Conservation (phyloP, 2,888 invertebrate species). For the Elgonia sp. region DNA sequence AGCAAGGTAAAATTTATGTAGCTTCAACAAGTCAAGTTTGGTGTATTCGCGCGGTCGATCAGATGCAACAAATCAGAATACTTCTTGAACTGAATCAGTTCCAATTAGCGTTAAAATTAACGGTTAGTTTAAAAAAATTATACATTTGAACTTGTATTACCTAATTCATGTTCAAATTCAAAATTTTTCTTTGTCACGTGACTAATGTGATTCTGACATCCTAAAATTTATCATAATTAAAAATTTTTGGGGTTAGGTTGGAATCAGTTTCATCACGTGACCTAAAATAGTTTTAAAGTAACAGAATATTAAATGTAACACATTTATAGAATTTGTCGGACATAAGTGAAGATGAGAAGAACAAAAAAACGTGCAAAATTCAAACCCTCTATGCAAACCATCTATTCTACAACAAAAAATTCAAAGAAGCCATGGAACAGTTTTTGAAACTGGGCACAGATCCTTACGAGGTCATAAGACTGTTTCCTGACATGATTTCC, state of each 20-base stretch:
- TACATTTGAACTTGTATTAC: no score
- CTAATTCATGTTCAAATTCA: no score
- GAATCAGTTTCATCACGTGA: no score
- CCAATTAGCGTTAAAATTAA: constrained; percentile 93
- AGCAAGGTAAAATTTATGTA: constrained; percentile 94
- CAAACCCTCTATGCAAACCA: constrained; percentile 96
- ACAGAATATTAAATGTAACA: background rate
- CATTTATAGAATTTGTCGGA: constrained; percentile 92
- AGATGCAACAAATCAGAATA: constrained; percentile 94
- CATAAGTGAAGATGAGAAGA: constrained; percentile 93
- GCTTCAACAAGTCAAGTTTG: constrained; percentile 96
- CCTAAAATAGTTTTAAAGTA: background rate
- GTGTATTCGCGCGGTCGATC: constrained; percentile 94
- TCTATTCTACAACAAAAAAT: constrained; percentile 95
- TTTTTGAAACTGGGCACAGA: constrained; percentile 96
- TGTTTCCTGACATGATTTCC: constrained; percentile 96
- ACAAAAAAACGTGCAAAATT: constrained; percentile 94
- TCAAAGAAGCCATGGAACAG: constrained; percentile 96
- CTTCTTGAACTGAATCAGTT: constrained; percentile 96
- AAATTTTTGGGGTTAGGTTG: no score
- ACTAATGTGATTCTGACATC: no score
- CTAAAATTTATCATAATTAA: no score
- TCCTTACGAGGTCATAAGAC: constrained; percentile 97
- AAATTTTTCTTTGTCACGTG: no score
- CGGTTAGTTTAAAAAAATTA: constrained; percentile 89